These are phyloP conservation scores for Myxocyprinus asiaticus DNA, from an alignment of 2,113 vertebrate species.

Conservation along the genomic window DNA sequence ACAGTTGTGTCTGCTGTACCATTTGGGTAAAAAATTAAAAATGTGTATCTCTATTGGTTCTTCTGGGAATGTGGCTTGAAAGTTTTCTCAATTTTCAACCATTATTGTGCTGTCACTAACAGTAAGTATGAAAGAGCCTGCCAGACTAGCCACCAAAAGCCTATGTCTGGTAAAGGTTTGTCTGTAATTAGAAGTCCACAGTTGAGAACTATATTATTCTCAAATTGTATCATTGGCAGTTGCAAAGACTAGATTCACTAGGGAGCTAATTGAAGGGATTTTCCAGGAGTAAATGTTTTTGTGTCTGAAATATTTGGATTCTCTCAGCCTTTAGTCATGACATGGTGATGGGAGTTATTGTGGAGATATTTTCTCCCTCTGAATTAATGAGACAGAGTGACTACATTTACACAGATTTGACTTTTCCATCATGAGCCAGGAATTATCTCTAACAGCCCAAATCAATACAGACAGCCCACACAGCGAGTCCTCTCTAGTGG, in stretches of 20 bases:
- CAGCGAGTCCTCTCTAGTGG: constrained; percentile 47
- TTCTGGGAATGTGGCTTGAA: too few species aligned
- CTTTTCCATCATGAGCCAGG: constrained; percentile 22
- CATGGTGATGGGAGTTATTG: not conserved
- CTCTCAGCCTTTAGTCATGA: not conserved
- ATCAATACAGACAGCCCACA: constrained; percentile 51
- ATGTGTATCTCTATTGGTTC: not conserved
- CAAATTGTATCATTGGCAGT: constrained; percentile 34
- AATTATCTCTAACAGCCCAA: constrained; percentile 32
- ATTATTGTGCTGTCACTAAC: constrained; percentile 2
- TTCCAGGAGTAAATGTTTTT: constrained; percentile 16
- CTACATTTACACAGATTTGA: constrained; percentile 28
- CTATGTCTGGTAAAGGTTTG: not conserved
- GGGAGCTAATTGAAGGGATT: constrained; percentile 13
- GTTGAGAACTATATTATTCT: constrained; percentile 32
- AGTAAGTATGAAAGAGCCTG: constrained; percentile 5
- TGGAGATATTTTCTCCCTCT: constrained; percentile 12
- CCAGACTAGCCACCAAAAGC: constrained; percentile 8
- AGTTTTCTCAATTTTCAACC: not conserved
- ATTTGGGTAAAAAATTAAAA: not conserved
- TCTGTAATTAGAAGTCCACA: constrained; percentile 26
- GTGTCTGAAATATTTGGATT: constrained; percentile 11
- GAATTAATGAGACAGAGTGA: not conserved
- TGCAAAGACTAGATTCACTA: not conserved
- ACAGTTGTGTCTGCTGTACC: not conserved